A percentile compares a stretch with the other conserved stretches of the same genome.
Conservation (phyloP, 2,797 vertebrate species). For the Acanthopagrus latus region DNA sequence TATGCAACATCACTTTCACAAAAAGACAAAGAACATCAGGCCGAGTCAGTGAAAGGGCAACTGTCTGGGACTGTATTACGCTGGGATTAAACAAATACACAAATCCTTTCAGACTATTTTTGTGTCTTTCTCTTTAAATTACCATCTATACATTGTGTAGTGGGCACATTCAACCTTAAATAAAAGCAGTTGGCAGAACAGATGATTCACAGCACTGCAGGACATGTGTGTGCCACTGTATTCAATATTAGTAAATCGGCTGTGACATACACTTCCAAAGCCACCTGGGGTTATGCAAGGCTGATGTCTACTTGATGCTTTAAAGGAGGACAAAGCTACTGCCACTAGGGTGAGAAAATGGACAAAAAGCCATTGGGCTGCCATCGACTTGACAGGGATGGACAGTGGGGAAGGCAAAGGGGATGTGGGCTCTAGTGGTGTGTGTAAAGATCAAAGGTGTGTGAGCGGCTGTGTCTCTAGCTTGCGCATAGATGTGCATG, state of each 20-base stretch:
- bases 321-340: slow-evolving; percentile 66
- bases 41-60: slow-evolving; percentile 20
- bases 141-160: neutral
- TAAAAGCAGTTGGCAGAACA: slow-evolving; percentile 20
- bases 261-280: slow-evolving; percentile 48
- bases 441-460: slow-evolving; percentile 71
- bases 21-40: slow-evolving; percentile 34
- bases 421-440: slow-evolving; percentile 34
- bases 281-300: slow-evolving; percentile 56
- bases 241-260: slow-evolving; percentile 39
- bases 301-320: slow-evolving; percentile 46
- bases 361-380: slow-evolving; percentile 47
- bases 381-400: slow-evolving; percentile 54
- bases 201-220: slow-evolving; percentile 28
- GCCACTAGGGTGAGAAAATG: slow-evolving; percentile 50
- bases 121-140: slow-evolving; percentile 19
- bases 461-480: slow-evolving; percentile 40
- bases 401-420: slow-evolving; percentile 50
- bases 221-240: slow-evolving; percentile 34
- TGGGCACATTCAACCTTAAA: slow-evolving; percentile 5
- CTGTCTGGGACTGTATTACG: slow-evolving; percentile 13
- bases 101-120: slow-evolving; percentile 14
- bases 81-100: slow-evolving; percentile 32
- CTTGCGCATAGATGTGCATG: slow-evolving; percentile 47
- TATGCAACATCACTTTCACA: slow-evolving; percentile 48